phyloP scores from a whole-genome alignment of 1,140 invertebrate species.

The Laodelphax striatellus region DNA sequence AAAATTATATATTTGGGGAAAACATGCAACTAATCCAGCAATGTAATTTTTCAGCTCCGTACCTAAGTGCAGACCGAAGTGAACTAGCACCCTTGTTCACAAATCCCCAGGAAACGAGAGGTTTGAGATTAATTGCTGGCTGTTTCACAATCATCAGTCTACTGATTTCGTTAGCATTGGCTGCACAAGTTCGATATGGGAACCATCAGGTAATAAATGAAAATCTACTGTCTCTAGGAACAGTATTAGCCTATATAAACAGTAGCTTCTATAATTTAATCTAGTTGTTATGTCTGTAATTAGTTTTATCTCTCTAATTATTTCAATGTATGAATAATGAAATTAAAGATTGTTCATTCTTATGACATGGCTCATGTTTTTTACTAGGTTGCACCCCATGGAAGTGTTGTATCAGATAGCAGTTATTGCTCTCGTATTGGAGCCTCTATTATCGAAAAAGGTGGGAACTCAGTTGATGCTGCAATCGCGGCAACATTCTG shows the following conservation, averaged over 20 bases:
- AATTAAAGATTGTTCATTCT: too few relatives aligned
- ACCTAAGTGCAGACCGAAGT: conserved; percentile 7
- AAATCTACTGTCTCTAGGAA: conserved; percentile 1
- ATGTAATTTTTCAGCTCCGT: conserved; percentile 2
- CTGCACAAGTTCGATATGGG: conserved; percentile 52
- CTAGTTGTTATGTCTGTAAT: too few relatives aligned
- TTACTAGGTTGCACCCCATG: conserved; percentile 52
- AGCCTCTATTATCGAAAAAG: conserved; percentile 46
- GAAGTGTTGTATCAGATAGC: conserved; percentile 60
- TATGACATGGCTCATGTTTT: background rate
- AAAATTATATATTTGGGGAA: too few relatives aligned
- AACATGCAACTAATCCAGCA: too few relatives aligned
- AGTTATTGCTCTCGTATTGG: conserved; percentile 59
- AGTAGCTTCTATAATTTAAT: too few relatives aligned
- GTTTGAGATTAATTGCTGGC: conserved; percentile 10
- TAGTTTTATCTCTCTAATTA: too few relatives aligned
- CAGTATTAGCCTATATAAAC: too few relatives aligned
- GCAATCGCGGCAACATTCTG: conserved; percentile 53
- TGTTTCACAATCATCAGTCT: conserved; percentile 13
- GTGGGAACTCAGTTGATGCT: conserved; percentile 58
- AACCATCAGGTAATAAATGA: conserved; percentile 42
- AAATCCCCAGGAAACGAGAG: conserved; percentile 9
- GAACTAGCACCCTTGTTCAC: conserved; percentile 16
- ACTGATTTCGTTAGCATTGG: conserved; percentile 50
- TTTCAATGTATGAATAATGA: too few relatives aligned